phyloP scores from a whole-genome alignment of 2,797 vertebrate species.

The Malurus leucopterus region DNA sequence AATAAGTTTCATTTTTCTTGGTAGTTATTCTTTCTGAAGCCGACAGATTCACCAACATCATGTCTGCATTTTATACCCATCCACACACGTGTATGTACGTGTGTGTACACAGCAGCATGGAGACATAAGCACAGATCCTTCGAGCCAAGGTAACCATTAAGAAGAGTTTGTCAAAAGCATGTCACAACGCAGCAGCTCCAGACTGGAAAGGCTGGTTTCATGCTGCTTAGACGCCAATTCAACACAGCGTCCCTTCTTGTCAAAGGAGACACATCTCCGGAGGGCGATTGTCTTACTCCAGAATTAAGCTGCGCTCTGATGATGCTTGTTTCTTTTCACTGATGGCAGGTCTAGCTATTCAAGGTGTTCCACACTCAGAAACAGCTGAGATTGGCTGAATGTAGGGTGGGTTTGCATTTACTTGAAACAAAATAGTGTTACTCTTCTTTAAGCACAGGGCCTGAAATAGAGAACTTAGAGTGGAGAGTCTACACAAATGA shows the following conservation, averaged over 20 bases:
- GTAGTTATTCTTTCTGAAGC: neutral
- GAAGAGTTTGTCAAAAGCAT: neutral
- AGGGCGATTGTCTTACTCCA: neutral
- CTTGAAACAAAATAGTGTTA: neutral
- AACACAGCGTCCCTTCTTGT: neutral
- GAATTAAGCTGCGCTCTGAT: neutral
- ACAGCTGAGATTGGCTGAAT: neutral
- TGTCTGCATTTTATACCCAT: neutral
- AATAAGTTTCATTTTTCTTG: neutral
- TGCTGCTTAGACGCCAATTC: neutral
- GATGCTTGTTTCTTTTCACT: neutral
- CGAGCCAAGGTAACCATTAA: neutral
- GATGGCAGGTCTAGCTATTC: neutral
- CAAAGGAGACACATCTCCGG: neutral
- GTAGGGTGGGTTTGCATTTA: neutral
- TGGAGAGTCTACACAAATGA: accelerated
- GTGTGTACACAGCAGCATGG: neutral
- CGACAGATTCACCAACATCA: neutral
- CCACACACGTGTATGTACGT: neutral
- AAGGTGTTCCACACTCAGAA: neutral
- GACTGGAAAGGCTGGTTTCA: slow-evolving; percentile 38
- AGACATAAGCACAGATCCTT: neutral
- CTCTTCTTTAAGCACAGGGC: neutral
- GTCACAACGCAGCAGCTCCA: neutral
- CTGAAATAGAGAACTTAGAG: neutral